Evolutionary conservation across 1,140 invertebrate genomes (phyloP).

Genomic region (Teleopsis dalmanni): DNA sequence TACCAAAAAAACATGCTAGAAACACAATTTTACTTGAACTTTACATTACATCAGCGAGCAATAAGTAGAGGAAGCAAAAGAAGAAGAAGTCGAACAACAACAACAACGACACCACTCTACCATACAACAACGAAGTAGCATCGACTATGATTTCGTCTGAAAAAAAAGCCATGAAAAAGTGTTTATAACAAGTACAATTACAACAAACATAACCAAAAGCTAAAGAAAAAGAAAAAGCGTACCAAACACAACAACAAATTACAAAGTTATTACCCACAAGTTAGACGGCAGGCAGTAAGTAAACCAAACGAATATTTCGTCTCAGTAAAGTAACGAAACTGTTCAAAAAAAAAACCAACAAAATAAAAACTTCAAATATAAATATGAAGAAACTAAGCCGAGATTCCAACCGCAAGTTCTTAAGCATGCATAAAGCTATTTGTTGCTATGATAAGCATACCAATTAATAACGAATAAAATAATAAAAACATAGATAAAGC

Average conservation of each 20-base stretch:
- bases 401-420: too few species aligned
- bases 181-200: neutral
- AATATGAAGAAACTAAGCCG: too few species aligned
- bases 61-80: neutral
- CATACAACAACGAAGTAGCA: neutral
- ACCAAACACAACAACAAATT: neutral
- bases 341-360: too few species aligned
- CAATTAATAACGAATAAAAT: too few species aligned
- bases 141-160: neutral
- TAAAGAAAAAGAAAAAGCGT: neutral
- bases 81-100: neutral
- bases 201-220: neutral
- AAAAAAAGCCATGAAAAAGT: neutral
- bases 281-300: neutral
- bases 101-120: neutral
- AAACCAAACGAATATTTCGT: too few species aligned
- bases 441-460: too few species aligned
- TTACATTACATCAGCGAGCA: slow-evolving; percentile 4
- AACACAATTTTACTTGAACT: slow-evolving; percentile 9
- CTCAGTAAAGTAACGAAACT: too few species aligned
- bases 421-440: too few species aligned
- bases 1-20: slow-evolving; percentile 9
- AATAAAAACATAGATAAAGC: too few species aligned
- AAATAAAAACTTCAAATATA: too few species aligned
- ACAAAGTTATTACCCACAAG: neutral